Evolutionary conservation across 2,888 invertebrate species (phyloP).

Genomic region (Ectemnius lituratus): DNA sequence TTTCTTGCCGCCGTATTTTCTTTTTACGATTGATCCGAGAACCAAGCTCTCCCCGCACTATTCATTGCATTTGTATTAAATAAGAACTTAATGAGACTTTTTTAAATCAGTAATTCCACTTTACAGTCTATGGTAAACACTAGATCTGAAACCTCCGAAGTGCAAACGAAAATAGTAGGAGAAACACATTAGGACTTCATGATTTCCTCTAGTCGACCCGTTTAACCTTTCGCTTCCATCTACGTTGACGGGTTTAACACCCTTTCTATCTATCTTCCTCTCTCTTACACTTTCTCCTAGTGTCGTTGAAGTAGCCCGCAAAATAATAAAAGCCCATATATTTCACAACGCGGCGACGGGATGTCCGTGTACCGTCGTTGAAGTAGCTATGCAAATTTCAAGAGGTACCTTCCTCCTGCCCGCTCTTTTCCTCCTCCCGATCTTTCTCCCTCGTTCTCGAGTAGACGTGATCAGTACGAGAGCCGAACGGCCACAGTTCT

Average conservation of each 20-base stretch:
- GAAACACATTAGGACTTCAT: conserved; percentile 11
- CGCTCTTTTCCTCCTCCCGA: too few species aligned
- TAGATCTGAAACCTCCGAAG: not conserved
- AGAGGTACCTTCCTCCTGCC: conserved; percentile 62
- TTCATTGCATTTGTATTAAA: too few species aligned
- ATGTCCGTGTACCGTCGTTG: conserved; percentile 52
- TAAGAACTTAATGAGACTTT: too few species aligned
- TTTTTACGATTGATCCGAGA: too few species aligned
- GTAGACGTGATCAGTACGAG: conserved; percentile 21
- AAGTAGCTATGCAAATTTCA: conserved; percentile 72
- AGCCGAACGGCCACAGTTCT: conserved; percentile 61
- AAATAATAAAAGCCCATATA: conserved; percentile 72
- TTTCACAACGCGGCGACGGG: conserved; percentile 54
- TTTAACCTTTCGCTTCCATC: conserved; percentile 43
- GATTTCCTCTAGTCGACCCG: conserved; percentile 21
- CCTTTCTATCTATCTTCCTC: too few species aligned
- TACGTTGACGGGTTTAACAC: conserved; percentile 61
- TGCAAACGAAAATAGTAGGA: not conserved
- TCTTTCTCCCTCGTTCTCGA: too few species aligned
- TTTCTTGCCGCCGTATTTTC: conserved; percentile 1
- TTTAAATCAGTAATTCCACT: too few species aligned
- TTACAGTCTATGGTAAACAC: too few species aligned
- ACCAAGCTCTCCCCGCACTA: too few species aligned
- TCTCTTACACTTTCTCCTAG: too few species aligned
- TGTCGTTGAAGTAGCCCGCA: conserved; percentile 58